These are phyloP conservation scores for Protodeltote pygarga DNA, from an alignment of 2,888 invertebrate genomes.

Conservation along the genomic window DNA sequence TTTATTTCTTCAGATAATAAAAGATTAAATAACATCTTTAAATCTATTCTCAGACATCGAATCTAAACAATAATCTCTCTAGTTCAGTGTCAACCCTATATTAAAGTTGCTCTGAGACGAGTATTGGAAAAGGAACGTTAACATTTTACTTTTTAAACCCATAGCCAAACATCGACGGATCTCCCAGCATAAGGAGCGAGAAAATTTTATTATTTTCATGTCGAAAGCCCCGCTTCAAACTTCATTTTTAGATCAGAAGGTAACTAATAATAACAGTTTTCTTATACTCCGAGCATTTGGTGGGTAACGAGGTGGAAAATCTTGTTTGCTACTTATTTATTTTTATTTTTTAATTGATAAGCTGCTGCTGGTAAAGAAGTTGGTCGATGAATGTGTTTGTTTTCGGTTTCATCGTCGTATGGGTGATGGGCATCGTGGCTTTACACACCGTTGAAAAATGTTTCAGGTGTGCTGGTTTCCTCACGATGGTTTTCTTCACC, in stretches of 20 bases:
- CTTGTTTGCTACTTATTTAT: conserved; percentile 7
- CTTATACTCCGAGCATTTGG: conserved; percentile 19
- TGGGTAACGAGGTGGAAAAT: conserved; percentile 19
- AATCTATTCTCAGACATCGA: too few relatives aligned
- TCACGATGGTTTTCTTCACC: too few relatives aligned
- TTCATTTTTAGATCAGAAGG: conserved; percentile 45
- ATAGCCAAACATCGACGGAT: conserved; percentile 19
- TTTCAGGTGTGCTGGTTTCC: too few relatives aligned
- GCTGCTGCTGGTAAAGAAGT: too few relatives aligned
- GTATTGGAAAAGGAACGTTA: conserved; percentile 53
- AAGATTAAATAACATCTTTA: too few relatives aligned
- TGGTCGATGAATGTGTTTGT: not conserved
- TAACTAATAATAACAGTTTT: conserved; percentile 46
- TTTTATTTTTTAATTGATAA: not conserved
- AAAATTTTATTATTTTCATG: conserved; percentile 51
- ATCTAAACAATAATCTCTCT: too few relatives aligned
- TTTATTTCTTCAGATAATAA: too few relatives aligned
- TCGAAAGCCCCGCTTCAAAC: conserved; percentile 29
- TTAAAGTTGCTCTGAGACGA: conserved; percentile 35
- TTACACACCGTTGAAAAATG: too few relatives aligned
- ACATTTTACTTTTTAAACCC: conserved; percentile 53
- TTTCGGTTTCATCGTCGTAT: too few relatives aligned
- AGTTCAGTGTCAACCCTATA: conserved; percentile 36
- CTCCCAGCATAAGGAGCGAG: conserved; percentile 38
- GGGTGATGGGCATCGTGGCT: too few relatives aligned